Evolutionary conservation across 2,113 vertebrate genomes (phyloP).

Genomic region (Passer domesticus): DNA sequence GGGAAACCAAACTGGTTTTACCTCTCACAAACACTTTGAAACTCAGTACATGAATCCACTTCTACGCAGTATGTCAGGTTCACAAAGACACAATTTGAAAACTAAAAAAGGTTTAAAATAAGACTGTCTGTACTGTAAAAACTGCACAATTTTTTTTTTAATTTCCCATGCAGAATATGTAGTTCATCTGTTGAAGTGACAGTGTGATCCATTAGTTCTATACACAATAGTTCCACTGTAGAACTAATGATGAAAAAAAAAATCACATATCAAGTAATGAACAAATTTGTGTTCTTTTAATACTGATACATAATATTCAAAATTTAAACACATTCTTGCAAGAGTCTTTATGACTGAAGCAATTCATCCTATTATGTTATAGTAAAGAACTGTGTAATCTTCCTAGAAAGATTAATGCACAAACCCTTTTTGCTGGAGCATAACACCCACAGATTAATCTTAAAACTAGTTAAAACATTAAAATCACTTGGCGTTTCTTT

Average conservation of each 20-base stretch:
- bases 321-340: background rate
- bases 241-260: background rate
- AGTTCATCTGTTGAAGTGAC: background rate
- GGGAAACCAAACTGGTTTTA: background rate
- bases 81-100: background rate
- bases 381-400: background rate
- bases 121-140: background rate
- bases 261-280: background rate
- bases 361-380: background rate
- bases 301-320: background rate
- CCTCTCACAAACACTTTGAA: background rate
- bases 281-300: background rate
- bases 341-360: background rate
- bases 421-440: background rate
- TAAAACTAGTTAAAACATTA: background rate
- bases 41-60: background rate
- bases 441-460: background rate
- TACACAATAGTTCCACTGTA: background rate
- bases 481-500: background rate
- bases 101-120: background rate
- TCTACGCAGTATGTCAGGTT: background rate
- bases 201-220: background rate
- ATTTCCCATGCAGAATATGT: background rate
- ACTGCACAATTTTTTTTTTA: background rate
- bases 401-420: background rate